Conservation (phyloP, 2,797 vertebrate species). For the Centroberyx gerrardi region DNA sequence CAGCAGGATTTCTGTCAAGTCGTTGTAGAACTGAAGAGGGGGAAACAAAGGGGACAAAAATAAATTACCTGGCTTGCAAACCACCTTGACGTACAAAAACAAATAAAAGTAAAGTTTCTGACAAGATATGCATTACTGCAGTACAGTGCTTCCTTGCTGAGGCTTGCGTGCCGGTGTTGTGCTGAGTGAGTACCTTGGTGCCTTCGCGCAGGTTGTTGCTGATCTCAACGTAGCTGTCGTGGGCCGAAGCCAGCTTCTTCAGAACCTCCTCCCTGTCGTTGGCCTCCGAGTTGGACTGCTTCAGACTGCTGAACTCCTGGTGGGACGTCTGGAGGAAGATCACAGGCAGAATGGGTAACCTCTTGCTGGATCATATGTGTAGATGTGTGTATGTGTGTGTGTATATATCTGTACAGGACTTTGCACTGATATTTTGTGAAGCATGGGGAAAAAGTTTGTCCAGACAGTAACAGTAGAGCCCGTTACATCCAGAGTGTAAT, state of each 20-base stretch:
- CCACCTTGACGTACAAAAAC: not conserved
- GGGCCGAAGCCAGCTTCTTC: constrained; percentile 96
- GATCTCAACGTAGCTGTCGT: constrained; percentile 99
- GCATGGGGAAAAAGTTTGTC: too few species aligned
- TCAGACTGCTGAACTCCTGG: constrained; percentile 97
- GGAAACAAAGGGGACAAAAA: constrained; percentile 38
- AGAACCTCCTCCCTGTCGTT: constrained; percentile 96
- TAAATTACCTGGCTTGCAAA: constrained; percentile 55
- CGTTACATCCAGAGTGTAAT: too few species aligned
- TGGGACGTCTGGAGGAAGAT: constrained; percentile 87
- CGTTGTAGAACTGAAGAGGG: constrained; percentile 93
- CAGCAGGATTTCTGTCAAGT: constrained; percentile 96
- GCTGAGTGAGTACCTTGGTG: constrained; percentile 90
- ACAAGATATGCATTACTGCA: constrained; percentile 35
- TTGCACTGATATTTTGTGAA: too few species aligned
- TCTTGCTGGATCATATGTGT: not conserved
- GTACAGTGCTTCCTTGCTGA: constrained; percentile 11
- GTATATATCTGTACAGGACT: not conserved
- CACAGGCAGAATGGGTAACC: not conserved
- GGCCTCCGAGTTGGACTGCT: constrained; percentile 95
- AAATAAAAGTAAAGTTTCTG: constrained; percentile 33
- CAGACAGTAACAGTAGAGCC: too few species aligned
- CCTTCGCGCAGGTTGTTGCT: constrained; percentile 95
- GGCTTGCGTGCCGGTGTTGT: constrained; percentile 17
- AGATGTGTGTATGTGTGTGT: too few species aligned